Percentiles rank a stretch among this genome's conserved stretches.
phyloP scores from a whole-genome alignment of 2,797 vertebrate species.

The Aeoliscus strigatus region DNA sequence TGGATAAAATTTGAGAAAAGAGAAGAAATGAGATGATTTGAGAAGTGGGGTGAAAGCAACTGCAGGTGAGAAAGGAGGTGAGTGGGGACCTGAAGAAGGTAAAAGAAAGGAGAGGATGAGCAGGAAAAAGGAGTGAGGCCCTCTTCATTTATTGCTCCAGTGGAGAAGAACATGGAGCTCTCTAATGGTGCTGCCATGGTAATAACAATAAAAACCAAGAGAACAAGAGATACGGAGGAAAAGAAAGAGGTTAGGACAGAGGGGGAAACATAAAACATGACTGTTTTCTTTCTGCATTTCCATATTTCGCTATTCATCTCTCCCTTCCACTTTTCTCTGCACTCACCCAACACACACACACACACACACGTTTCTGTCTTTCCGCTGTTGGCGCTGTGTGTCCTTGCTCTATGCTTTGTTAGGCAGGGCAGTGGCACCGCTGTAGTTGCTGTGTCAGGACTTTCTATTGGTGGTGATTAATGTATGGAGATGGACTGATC shows the following conservation, averaged over 20 bases:
- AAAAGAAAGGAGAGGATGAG: slow-evolving; percentile 54
- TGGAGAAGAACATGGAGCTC: slow-evolving; percentile 99
- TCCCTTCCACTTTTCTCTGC: slow-evolving; percentile 75
- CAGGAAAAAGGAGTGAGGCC: slow-evolving; percentile 72
- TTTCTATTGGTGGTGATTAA: slow-evolving; percentile 98
- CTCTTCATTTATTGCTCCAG: slow-evolving; percentile 99
- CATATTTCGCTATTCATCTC: slow-evolving; percentile 62
- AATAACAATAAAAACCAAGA: slow-evolving; percentile 87
- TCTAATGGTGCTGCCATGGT: slow-evolving; percentile 98
- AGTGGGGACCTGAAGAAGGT: slow-evolving; percentile 48
- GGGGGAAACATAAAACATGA: slow-evolving; percentile 55
- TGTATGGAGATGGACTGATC: slow-evolving; percentile 90
- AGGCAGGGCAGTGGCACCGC: slow-evolving; percentile 84
- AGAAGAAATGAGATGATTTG: neutral
- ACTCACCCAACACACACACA: slow-evolving; percentile 43
- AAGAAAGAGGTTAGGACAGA: slow-evolving; percentile 60
- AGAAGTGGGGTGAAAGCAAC: neutral
- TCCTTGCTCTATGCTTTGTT: slow-evolving; percentile 99
- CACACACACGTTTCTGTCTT: slow-evolving; percentile 41
- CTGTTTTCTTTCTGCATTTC: slow-evolving; percentile 69
- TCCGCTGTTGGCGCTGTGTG: slow-evolving; percentile 90
- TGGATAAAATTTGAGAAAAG: neutral
- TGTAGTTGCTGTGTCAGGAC: slow-evolving; percentile 96
- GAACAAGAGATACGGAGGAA: slow-evolving; percentile 46
- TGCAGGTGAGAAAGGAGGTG: slow-evolving; percentile 33